Conservation (phyloP, 2,888 invertebrate species). For the Drosophila borborema region DNA sequence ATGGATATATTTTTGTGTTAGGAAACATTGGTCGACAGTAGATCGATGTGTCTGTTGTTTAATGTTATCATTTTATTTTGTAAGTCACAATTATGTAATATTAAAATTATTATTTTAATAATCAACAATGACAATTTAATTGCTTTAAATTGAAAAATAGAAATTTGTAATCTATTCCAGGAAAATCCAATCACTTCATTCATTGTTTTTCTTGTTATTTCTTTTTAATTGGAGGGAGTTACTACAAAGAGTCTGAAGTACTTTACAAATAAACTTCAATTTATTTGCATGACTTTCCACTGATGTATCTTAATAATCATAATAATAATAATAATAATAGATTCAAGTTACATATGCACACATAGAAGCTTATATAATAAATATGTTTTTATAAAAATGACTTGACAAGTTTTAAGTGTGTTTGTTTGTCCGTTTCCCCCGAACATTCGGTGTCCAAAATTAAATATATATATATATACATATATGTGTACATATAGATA, state of each 20-base stretch:
- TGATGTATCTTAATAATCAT: constrained; percentile 36
- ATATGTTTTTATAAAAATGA: constrained; percentile 56
- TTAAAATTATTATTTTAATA: constrained; percentile 79
- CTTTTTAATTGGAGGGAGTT: constrained; percentile 68
- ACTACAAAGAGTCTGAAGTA: constrained; percentile 62
- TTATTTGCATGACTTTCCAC: constrained; percentile 51
- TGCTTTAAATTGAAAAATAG: constrained; percentile 79
- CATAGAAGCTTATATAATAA: constrained; percentile 58
- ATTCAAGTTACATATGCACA: constrained; percentile 55
- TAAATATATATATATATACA: constrained; percentile 26
- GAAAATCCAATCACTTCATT: constrained; percentile 75
- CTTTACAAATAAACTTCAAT: constrained; percentile 54
- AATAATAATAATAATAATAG: constrained; percentile 26
- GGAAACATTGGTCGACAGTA: constrained; percentile 30
- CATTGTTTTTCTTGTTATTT: constrained; percentile 22
- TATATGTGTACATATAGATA: background rate
- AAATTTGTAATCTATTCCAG: constrained; percentile 75
- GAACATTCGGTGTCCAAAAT: constrained; percentile 43
- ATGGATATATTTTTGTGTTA: constrained; percentile 16
- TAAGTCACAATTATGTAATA: constrained; percentile 79
- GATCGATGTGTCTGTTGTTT: constrained; percentile 48
- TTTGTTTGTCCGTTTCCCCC: constrained; percentile 1
- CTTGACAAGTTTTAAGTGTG: constrained; percentile 44
- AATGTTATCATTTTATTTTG: constrained; percentile 72
- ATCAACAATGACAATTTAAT: constrained; percentile 81